phyloP scores from a whole-genome alignment of 2,113 vertebrate genomes.

The Gnathonemus echidnorhynchus region DNA sequence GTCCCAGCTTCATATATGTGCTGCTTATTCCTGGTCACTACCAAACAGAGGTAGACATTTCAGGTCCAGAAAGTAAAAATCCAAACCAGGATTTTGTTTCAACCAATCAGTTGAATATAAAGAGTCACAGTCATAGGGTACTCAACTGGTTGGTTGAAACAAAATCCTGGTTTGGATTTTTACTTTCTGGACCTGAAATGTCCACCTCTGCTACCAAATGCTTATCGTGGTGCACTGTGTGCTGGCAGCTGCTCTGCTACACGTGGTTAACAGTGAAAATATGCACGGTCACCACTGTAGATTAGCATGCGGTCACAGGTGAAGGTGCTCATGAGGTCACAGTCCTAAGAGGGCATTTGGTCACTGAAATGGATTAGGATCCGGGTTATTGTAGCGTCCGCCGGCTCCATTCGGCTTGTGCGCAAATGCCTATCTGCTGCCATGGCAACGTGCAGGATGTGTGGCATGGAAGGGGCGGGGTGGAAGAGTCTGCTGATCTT shows the following conservation, averaged over 20 bases:
- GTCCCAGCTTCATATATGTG: background rate
- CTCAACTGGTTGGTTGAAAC: too few relatives aligned
- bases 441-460: conserved; percentile 19
- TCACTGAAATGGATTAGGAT: background rate
- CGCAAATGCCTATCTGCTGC: background rate
- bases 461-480: background rate
- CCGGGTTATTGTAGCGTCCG: background rate
- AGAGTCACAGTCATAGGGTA: too few relatives aligned
- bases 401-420: background rate
- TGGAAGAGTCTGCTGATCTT: background rate
- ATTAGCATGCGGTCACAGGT: background rate
- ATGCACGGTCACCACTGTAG: background rate
- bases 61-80: too few relatives aligned
- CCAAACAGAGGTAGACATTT: too few relatives aligned
- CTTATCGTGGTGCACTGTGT: background rate
- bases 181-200: too few relatives aligned
- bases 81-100: too few relatives aligned
- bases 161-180: too few relatives aligned
- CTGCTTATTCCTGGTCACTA: background rate
- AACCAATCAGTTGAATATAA: too few relatives aligned
- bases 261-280: background rate
- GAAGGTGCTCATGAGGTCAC: background rate
- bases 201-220: background rate
- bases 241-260: background rate
- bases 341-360: background rate